Base-by-base conservation (phyloP, 2,113 vertebrate species). In the Callaeas wilsoni region DNA sequence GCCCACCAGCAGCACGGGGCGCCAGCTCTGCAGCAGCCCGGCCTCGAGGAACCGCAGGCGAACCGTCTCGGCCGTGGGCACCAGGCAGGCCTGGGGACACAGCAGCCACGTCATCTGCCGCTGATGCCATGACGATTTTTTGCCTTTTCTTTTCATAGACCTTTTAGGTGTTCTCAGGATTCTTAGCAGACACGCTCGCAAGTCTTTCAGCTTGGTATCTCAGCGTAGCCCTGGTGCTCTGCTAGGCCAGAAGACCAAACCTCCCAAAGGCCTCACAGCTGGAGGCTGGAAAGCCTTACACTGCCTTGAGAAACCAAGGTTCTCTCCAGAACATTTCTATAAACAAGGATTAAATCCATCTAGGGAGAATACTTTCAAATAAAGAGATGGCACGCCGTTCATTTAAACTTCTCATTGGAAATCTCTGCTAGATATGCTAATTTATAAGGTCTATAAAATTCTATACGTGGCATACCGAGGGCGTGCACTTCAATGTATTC, bases 1-100 rank as follows among this genome's bases (percentile, higher is more conserved):
- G 53, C 99, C 99, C 59, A 99, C 99, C 64, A 99, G 96, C 99
- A 99, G 99, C 90, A 99, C 96, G 0, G 99, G 99, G 62, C 98
- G 96, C 17, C 33, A 93, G 32, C 12, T 95, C 44, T 98, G 97
- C 97, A 99, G 92, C 20, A 99, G 98, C 65, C 96, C 84, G 89
- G 98, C 98, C 98, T 99, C 95, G 59, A 99, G 99, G 97, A 99
- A 99, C 49, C 98, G 98, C 32, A 99, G 87, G 1, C 98, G 97
- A 9, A 99, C 97, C 3, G 99, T 99, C 96, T 99, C 99, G 0
- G 96, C 95, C 0, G 99, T 99, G 97, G 99, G 99, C 71, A 99
- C 99, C 87, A 99, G 83, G 87, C 99, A 99, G 1, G 98, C 98
- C 99, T 99, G 94, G 84, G 12, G 59, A 6, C 37, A 87, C 2